Conservation (phyloP, 92 coral and sea anemone species). For the Epizoanthus illoricatus region DNA sequence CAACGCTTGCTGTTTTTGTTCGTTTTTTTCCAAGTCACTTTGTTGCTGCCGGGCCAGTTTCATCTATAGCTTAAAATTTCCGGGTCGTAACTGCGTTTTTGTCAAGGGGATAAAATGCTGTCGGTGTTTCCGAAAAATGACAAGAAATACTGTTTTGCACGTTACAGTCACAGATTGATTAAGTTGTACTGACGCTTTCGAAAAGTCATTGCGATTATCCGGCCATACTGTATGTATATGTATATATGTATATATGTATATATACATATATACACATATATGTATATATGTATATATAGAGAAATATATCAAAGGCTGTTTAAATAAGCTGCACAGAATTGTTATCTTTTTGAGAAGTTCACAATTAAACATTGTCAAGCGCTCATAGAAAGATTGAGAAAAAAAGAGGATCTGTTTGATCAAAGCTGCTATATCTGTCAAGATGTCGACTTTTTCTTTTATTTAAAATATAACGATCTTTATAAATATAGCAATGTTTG, state of each 20-base stretch:
- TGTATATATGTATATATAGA: background rate
- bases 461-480: background rate
- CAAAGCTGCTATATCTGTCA: background rate
- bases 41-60: no score
- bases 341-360: background rate
- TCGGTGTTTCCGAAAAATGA: no score
- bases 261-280: no score
- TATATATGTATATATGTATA: no score
- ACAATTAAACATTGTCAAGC: background rate
- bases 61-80: no score
- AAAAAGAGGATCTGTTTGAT: background rate
- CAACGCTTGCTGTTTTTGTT: no score
- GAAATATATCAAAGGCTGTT: background rate
- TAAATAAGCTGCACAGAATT: slow-evolving; percentile 11
- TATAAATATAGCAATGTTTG: slow-evolving; percentile 1
- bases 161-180: background rate
- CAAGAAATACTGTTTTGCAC: no score
- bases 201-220: background rate
- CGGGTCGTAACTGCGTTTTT: no score
- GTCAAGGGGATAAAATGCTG: no score
- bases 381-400: background rate
- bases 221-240: background rate
- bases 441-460: background rate
- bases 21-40: no score
- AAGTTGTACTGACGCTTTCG: background rate